These are phyloP conservation scores for Morpho achilles DNA, from an alignment of 2,888 invertebrate species.

Conservation along the genomic window DNA sequence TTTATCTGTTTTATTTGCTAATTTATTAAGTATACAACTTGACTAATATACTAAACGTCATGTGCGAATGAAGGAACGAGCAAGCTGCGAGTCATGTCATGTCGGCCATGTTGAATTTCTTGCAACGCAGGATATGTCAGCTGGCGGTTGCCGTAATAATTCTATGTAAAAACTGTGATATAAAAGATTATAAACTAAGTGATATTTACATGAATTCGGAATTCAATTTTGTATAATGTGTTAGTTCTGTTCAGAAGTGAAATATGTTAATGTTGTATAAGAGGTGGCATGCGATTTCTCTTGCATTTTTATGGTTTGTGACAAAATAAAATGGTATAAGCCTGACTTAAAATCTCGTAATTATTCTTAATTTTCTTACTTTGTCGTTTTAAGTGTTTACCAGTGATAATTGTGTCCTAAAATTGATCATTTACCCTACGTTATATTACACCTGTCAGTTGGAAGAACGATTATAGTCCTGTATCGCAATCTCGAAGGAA, in stretches of 20 bases:
- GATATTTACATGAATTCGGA: conserved; percentile 37
- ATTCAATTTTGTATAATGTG: conserved; percentile 37
- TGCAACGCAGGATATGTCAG: conserved; percentile 79
- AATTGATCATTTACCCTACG: conserved; percentile 42
- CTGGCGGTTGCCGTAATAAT: conserved; percentile 69
- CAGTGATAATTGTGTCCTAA: conserved; percentile 49
- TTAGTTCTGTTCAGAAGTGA: conserved; percentile 46
- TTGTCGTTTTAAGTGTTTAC: conserved; percentile 57
- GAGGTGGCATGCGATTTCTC: conserved; percentile 74
- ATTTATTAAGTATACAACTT: conserved; percentile 10
- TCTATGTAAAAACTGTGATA: conserved; percentile 61
- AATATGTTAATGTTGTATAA: conserved; percentile 67
- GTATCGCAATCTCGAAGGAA: conserved; percentile 41
- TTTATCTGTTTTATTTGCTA: not conserved
- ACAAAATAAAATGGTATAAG: conserved; percentile 67
- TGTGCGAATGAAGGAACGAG: conserved; percentile 49
- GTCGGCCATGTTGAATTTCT: conserved; percentile 76
- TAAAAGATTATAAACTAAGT: conserved; percentile 47
- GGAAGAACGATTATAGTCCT: conserved; percentile 40
- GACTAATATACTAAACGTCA: conserved; percentile 50
- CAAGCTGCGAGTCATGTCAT: conserved; percentile 36
- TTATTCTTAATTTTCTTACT: conserved; percentile 54
- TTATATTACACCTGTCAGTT: conserved; percentile 50
- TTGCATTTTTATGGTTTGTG: conserved; percentile 75
- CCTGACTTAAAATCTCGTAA: conserved; percentile 49